Conservation (phyloP, 2,888 invertebrate genomes). For the Heteromyza rotundicornis region DNA sequence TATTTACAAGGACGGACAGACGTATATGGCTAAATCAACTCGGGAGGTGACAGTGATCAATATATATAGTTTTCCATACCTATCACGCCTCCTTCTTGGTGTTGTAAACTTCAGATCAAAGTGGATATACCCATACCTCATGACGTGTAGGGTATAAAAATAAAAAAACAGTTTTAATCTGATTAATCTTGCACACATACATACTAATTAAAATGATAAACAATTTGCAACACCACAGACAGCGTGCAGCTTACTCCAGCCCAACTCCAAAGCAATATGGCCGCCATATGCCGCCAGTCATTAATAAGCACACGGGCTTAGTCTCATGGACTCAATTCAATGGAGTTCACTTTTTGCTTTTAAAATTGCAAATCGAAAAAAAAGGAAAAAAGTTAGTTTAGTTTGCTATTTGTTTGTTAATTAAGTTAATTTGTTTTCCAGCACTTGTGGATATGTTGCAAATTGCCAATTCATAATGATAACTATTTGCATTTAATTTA, state of each 20-base stretch:
- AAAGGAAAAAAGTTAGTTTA: background rate
- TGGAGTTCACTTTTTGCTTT: background rate
- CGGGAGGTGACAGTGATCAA: too few species aligned
- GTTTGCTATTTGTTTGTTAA: constrained; percentile 2
- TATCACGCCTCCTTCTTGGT: too few species aligned
- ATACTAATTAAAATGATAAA: background rate
- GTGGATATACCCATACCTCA: too few species aligned
- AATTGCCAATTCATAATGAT: background rate
- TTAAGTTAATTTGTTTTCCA: constrained; percentile 4
- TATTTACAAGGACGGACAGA: too few species aligned
- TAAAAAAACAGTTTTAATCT: too few species aligned
- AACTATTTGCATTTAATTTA: background rate
- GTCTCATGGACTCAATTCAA: background rate
- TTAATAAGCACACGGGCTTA: background rate
- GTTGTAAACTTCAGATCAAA: too few species aligned
- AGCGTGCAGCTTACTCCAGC: background rate
- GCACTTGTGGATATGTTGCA: background rate
- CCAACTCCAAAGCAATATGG: too few species aligned
- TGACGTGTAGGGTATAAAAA: too few species aligned
- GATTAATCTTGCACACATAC: background rate
- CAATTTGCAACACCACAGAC: background rate
- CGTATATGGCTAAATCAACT: too few species aligned
- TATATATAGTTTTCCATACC: too few species aligned
- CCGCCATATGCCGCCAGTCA: background rate
- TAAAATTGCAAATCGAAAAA: background rate